These are phyloP conservation scores for Dryobates pubescens DNA, from an alignment of 2,797 vertebrate genomes.

Conservation along the genomic window DNA sequence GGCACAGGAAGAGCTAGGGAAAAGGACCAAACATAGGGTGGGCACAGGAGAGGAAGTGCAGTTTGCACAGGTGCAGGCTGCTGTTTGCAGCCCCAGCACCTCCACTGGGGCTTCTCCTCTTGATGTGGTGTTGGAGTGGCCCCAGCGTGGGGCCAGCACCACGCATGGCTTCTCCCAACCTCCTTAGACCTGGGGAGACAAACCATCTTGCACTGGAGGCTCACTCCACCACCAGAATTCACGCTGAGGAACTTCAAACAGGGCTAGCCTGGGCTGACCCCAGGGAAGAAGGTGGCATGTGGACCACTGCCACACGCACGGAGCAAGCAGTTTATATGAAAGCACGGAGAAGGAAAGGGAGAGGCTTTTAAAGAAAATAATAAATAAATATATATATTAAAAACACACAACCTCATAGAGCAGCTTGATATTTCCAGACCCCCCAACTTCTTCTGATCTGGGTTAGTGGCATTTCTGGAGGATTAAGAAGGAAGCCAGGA, in stretches of 20 bases:
- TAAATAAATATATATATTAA: not conserved
- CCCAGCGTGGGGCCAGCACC: not conserved
- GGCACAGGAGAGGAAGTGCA: rapidly evolving
- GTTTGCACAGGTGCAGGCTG: not conserved
- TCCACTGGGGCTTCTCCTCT: not conserved
- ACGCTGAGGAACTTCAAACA: slow-evolving; percentile 11
- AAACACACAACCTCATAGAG: not conserved
- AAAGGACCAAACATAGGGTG: rapidly evolving
- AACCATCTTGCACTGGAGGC: not conserved
- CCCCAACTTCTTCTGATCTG: slow-evolving; percentile 36
- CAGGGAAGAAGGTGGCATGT: not conserved
- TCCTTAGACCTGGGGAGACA: not conserved
- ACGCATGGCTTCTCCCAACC: rapidly evolving
- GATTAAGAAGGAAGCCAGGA: slow-evolving; percentile 51
- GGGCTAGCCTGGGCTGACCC: slow-evolving; percentile 32
- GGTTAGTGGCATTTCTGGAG: slow-evolving; percentile 24
- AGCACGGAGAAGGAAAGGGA: not conserved
- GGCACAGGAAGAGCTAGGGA: not conserved
- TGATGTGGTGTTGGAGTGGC: not conserved
- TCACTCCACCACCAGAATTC: not conserved
- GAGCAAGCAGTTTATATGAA: not conserved
- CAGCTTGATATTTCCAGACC: not conserved
- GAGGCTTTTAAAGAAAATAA: not conserved
- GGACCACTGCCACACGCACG: not conserved
- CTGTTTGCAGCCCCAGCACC: not conserved